Base-by-base conservation (phyloP, 1,140 invertebrate genomes). In the Zaprionus ornatus region DNA sequence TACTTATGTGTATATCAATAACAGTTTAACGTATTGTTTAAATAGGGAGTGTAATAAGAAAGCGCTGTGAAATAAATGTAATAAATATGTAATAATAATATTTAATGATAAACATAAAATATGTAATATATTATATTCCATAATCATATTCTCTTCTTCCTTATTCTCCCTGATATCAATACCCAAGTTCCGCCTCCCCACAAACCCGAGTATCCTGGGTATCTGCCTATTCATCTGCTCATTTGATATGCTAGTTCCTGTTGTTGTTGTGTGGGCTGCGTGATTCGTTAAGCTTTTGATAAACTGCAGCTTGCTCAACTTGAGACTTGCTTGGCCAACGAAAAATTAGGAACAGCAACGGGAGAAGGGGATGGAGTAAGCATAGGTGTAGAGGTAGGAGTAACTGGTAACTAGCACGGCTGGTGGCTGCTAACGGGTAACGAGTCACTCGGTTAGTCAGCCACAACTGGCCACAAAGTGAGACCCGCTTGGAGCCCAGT, bases 271-370 rank as follows among this genome's bases (percentile, higher is more conserved):
- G 52, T 50, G 19, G 6, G 10, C 19, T 74, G 64, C 52, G 59
- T 71, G 61, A 35, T 60, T 72, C 59, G 62, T 70, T 79, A 81
- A 88, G 85, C 85, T 88, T 90, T 88, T 88, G 85, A 88, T 88
- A 90, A 90, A 88, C 80, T 88, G 85, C 71, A 40, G 7, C 40
- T 45, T 15, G 57, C 63, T 62, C 40, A 67, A 55, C 50, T 67
- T 56, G n/a, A 37, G 60, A 74, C 25, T 67, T 67, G 56, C 29
- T 12, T 32, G 56, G 19, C 17, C 5, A 35, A 29, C 59, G 29
- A 64, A 68, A 61, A 71, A 56, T 27, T 66, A 19, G 29, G 17
- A 21, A 15, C 12, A 50, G 4, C n/a, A 21, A n/a, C 15, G n/a
- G 35, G 23, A 29, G 48, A 48, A 23, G 19, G 61, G 29, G 29